A percentile compares a stretch with the other conserved stretches of the same genome.
These are phyloP conservation scores for Nibea albiflora DNA, from an alignment of 2,113 vertebrate genomes.

Conservation along the genomic window DNA sequence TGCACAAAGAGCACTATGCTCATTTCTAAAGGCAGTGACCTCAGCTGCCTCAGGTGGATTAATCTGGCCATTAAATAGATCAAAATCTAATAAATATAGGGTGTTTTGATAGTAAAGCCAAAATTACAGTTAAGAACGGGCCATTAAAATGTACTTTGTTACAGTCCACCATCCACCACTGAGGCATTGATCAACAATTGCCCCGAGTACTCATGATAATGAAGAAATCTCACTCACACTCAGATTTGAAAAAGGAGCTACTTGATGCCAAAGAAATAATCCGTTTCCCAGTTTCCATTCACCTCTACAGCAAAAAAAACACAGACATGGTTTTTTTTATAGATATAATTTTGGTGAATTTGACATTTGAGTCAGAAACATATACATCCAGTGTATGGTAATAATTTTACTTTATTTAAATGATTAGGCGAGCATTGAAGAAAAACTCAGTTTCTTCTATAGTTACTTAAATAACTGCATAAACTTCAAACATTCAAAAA, in stretches of 20 bases:
- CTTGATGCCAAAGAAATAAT: neutral
- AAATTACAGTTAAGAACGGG: too few relatives aligned
- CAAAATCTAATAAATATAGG: too few relatives aligned
- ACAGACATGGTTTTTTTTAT: neutral
- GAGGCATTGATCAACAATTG: too few relatives aligned
- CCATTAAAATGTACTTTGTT: too few relatives aligned
- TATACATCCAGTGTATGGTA: constrained; percentile 50
- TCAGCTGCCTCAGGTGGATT: too few relatives aligned
- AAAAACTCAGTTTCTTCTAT: constrained; percentile 75
- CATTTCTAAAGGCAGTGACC: too few relatives aligned
- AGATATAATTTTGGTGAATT: neutral
- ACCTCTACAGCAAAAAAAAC: neutral
- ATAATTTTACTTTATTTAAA: constrained; percentile 85
- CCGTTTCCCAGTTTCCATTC: neutral
- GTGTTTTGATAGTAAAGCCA: neutral
- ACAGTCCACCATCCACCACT: too few relatives aligned
- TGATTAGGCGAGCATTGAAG: constrained; percentile 79
- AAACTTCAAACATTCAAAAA: constrained; percentile 80
- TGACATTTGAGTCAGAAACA: constrained; percentile 22
- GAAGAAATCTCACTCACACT: too few relatives aligned
- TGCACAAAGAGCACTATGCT: too few relatives aligned
- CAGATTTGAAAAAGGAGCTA: neutral
- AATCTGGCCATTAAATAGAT: too few relatives aligned
- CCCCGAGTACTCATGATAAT: too few relatives aligned
- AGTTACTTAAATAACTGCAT: constrained; percentile 81